Conservation (phyloP, 2,888 invertebrate species). For the Drosophila hamatofila region DNA sequence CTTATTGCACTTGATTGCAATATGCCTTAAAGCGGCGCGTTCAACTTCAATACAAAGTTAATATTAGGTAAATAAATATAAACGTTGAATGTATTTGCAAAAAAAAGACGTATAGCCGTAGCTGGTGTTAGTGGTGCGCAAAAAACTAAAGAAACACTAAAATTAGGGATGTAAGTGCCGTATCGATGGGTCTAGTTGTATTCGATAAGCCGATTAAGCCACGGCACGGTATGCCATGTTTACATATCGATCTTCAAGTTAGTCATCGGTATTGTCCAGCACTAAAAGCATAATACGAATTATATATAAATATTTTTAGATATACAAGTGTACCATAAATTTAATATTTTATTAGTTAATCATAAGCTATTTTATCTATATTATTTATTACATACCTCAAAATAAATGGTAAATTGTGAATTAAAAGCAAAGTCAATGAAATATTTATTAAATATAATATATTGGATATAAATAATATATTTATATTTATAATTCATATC, state of each 20-base stretch:
- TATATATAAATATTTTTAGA: too few relatives aligned
- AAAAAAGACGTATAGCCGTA: constrained; percentile 31
- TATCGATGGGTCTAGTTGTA: constrained; percentile 13
- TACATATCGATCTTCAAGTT: neutral
- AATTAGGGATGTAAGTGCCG: constrained; percentile 16
- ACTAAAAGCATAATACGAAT: neutral
- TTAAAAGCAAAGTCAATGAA: neutral
- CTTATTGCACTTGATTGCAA: constrained; percentile 22
- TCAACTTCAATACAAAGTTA: constrained; percentile 2
- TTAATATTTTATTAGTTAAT: neutral
- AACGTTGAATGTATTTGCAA: constrained; percentile 22
- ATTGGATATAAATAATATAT: neutral
- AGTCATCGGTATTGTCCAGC: neutral
- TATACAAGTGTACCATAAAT: neutral
- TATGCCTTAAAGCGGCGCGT: constrained; percentile 3
- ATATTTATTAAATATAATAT: neutral
- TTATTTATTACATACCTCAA: neutral
- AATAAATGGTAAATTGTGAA: neutral
- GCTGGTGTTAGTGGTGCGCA: constrained; percentile 40
- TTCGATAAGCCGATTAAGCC: neutral
- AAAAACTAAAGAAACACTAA: constrained; percentile 30
- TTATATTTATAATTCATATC: neutral
- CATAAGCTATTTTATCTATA: neutral
- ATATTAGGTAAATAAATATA: constrained; percentile 9
- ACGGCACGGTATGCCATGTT: too few relatives aligned